Percentiles rank a stretch among this genome's conserved stretches.
These are phyloP conservation scores for Anniella stebbinsi DNA, from an alignment of 2,797 vertebrate species.

Conservation along the genomic window DNA sequence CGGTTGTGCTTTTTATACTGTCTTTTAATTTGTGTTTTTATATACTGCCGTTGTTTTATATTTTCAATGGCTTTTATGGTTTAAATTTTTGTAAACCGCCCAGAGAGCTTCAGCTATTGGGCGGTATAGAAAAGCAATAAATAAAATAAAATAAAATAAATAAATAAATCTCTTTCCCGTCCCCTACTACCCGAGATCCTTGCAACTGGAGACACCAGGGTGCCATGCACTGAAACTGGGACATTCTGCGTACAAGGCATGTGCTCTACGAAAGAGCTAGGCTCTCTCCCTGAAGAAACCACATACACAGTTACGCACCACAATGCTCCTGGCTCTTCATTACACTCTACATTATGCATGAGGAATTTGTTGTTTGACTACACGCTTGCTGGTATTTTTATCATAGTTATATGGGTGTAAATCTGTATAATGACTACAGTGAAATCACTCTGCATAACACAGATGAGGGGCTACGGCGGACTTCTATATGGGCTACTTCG, in stretches of 20 bases:
- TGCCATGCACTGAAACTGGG: background rate
- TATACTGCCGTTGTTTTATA: no score
- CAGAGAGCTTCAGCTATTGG: no score
- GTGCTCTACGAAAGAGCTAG: no score
- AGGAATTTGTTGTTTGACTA: background rate
- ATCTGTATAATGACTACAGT: background rate
- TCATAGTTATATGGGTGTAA: background rate
- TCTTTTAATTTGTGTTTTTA: no score
- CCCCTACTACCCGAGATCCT: background rate
- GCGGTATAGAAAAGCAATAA: no score
- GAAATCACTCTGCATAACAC: background rate
- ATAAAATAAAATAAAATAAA: no score
- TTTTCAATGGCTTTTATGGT: no score
- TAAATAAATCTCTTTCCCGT: background rate
- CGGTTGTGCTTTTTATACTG: no score
- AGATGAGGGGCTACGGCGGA: background rate
- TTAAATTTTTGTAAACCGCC: no score
- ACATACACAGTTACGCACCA: background rate
- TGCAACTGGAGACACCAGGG: background rate
- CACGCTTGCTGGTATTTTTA: background rate
- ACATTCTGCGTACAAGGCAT: background rate
- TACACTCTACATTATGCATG: background rate
- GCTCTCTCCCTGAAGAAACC: background rate
- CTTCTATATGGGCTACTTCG: conserved; percentile 27
- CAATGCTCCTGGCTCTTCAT: background rate